Evolutionary conservation across 2,888 invertebrate species (phyloP).

Genomic region (Glomeris marginata): DNA sequence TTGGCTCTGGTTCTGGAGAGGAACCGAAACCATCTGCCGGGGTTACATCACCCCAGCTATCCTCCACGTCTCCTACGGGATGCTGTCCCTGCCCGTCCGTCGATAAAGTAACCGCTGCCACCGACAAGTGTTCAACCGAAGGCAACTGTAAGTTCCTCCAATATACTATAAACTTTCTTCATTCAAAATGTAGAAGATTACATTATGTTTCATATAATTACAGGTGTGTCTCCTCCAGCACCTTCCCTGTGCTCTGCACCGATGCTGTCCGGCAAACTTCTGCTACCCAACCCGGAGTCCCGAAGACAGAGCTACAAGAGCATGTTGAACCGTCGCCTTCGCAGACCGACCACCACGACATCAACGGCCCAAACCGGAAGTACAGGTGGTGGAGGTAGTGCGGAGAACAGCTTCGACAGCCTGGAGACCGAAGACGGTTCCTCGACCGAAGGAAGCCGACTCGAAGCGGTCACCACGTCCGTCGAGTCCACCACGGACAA

Average conservation of each 20-base stretch:
- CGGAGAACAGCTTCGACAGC: constrained; percentile 35
- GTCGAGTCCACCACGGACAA: constrained; percentile 34
- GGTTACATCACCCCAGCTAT: no score
- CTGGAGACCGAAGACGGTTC: constrained; percentile 34
- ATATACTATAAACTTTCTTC: no score
- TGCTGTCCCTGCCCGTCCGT: no score
- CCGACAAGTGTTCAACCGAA: no score
- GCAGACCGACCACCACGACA: constrained; percentile 10
- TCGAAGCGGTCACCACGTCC: constrained; percentile 34
- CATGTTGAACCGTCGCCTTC: constrained; percentile 27
- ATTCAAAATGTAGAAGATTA: no score
- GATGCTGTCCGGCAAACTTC: constrained; percentile 20
- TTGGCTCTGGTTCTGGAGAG: background rate
- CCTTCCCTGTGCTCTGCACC: no score
- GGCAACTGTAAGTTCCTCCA: no score
- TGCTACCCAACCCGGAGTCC: constrained; percentile 30
- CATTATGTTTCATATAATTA: no score
- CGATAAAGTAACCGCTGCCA: no score
- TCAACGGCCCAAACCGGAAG: constrained; percentile 13
- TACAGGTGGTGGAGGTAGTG: no score
- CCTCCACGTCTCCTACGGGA: no score
- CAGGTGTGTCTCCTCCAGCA: constrained; percentile 2
- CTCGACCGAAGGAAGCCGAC: constrained; percentile 33
- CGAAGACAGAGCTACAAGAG: constrained; percentile 31
- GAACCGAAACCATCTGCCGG: background rate